These are phyloP conservation scores for Phytoseiulus persimilis DNA, from an alignment of 2,888 invertebrate genomes.

Conservation along the genomic window DNA sequence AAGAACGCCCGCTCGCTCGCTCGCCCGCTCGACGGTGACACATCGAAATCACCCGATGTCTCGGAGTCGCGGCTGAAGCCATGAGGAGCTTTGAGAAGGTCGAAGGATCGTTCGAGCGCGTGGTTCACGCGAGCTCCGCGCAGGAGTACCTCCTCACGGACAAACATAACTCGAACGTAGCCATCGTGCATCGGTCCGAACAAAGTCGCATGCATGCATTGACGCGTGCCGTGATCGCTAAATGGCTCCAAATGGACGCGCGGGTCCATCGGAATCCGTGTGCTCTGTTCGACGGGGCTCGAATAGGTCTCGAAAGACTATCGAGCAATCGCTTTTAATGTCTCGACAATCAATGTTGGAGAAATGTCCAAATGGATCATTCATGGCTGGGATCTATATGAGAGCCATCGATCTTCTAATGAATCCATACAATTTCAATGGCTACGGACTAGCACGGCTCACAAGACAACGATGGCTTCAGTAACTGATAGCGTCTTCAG, in stretches of 20 bases:
- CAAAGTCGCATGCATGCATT: background rate
- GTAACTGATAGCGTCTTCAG: background rate
- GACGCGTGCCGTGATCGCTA: background rate
- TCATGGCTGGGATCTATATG: background rate
- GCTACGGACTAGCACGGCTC: background rate
- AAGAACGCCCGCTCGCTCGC: background rate
- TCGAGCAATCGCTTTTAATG: background rate
- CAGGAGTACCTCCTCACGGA: too few species aligned
- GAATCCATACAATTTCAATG: background rate
- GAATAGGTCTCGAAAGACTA: background rate
- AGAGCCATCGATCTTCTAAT: slow-evolving; percentile 5
- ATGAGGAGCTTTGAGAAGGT: background rate
- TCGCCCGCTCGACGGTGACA: too few species aligned
- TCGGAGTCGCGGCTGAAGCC: background rate
- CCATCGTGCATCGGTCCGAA: background rate
- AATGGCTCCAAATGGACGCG: background rate
- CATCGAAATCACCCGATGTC: background rate
- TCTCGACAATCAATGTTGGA: slow-evolving; percentile 37
- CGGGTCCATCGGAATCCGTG: background rate
- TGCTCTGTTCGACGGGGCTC: background rate
- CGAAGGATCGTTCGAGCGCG: background rate
- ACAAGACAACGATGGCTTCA: background rate
- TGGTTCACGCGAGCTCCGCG: too few species aligned
- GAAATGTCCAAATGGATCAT: slow-evolving; percentile 37
- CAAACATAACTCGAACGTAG: too few species aligned